Percentiles rank a stretch among this genome's conserved stretches.
phyloP scores from a whole-genome alignment of 1,140 invertebrate genomes.

The Eueides isabella region DNA sequence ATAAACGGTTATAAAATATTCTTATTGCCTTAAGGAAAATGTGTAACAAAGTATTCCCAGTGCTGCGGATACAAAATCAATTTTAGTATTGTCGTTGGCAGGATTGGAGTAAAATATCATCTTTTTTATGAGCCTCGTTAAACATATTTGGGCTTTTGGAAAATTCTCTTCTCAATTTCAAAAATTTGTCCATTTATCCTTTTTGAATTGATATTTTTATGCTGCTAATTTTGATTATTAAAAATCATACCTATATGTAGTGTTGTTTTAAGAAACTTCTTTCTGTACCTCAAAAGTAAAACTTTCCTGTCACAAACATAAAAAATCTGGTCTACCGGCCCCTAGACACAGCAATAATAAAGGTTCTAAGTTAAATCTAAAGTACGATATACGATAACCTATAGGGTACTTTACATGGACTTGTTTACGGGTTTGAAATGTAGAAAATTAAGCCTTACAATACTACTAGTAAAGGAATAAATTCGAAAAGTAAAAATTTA shows the following conservation, averaged over 20 bases:
- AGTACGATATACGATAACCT: too few relatives aligned
- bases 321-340: too few relatives aligned
- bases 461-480: too few relatives aligned
- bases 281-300: too few relatives aligned
- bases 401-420: too few relatives aligned
- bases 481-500: too few relatives aligned
- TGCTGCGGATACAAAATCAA: conserved; percentile 48
- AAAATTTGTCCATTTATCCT: not conserved
- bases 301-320: too few relatives aligned
- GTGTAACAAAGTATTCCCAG: conserved; percentile 37
- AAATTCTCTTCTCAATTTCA: not conserved
- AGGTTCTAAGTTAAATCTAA: too few relatives aligned
- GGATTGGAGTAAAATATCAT: conserved; percentile 50
- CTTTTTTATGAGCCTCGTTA: conserved; percentile 25
- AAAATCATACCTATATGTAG: not conserved
- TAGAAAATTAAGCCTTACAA: too few relatives aligned
- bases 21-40: conserved; percentile 39
- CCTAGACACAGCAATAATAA: too few relatives aligned
- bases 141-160: conserved; percentile 1
- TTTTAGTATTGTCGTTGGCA: conserved; percentile 45
- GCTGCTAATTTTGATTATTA: not conserved
- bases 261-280: too few relatives aligned
- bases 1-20: conserved; percentile 42
- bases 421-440: too few relatives aligned
- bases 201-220: not conserved